Base-by-base conservation (phyloP, 2,113 vertebrate species). In the Ophiodon elongatus region DNA sequence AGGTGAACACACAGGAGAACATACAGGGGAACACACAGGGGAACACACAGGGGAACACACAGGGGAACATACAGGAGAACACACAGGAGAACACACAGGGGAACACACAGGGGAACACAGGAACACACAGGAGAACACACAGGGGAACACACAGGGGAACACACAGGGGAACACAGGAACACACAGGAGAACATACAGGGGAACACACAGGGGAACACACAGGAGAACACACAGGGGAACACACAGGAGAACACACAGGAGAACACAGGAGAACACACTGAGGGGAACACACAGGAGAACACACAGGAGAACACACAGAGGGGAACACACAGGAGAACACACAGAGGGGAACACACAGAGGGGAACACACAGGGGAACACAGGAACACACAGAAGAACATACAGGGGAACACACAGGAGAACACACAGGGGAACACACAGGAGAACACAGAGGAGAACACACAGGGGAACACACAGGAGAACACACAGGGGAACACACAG, bases 81-180 rank as follows among this genome's bases (percentile, higher is more conserved):
- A 56, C 4, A 2, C 13, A 37, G 31, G 93, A 96, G 96, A 57
- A 74, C 35, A 56, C 4, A 2, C 13, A 37, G 31, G 19, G 54
- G 10, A 82, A 62, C n/a, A n/a, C n/a, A n/a, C n/a, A n/a, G n/a
- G n/a, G n/a, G n/a, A n/a, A n/a, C n/a, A n/a, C n/a, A n/a, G n/a
- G n/a, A n/a, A n/a, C n/a, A n/a, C n/a, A n/a, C n/a, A n/a, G n/a
- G 93, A 96, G 96, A 57, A 74, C 35, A 56, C 4, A 2, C 13
- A 37, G 31, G 19, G 54, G 10, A 82, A 62, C n/a, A n/a, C n/a
- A n/a, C n/a, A n/a, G n/a, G n/a, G n/a, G n/a, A n/a, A n/a, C n/a
- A n/a, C n/a, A n/a, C n/a, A n/a, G n/a, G n/a, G n/a, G n/a, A n/a
- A n/a, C n/a, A n/a, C n/a, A n/a, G n/a, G 96, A 57, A 74, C 35